phyloP scores from a whole-genome alignment of 2,113 vertebrate species.

The Acanthochromis polyacanthus region DNA sequence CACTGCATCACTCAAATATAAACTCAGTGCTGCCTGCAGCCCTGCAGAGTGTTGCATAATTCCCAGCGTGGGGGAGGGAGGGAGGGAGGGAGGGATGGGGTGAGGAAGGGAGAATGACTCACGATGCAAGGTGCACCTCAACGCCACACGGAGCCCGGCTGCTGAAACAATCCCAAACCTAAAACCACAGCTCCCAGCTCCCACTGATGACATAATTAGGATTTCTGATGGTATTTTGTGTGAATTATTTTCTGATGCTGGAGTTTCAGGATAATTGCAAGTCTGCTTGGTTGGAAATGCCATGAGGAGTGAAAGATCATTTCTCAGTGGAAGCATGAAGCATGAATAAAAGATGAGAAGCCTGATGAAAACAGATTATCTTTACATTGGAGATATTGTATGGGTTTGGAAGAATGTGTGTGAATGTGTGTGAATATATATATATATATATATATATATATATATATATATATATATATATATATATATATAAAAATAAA shows the following conservation, averaged over 20 bases:
- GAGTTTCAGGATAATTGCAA: not conserved
- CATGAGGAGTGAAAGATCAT: not conserved
- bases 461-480: too few relatives aligned
- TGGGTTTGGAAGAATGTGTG: too few relatives aligned
- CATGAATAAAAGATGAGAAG: not conserved
- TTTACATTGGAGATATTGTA: not conserved
- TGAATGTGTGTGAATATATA: too few relatives aligned
- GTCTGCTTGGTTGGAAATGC: not conserved
- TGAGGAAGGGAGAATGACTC: conserved; percentile 60
- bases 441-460: too few relatives aligned
- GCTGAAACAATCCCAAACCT: not conserved
- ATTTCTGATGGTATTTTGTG: not conserved
- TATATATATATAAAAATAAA: too few relatives aligned
- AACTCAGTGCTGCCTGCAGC: conserved; percentile 16
- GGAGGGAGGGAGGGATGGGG: conserved; percentile 19
- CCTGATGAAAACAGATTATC: not conserved
- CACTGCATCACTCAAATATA: not conserved
- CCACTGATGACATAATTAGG: not conserved
- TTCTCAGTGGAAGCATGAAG: not conserved
- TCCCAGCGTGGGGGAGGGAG: conserved; percentile 47
- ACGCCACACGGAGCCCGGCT: conserved; percentile 6
- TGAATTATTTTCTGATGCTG: not conserved
- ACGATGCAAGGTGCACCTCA: conserved; percentile 45
- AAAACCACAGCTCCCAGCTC: not conserved
- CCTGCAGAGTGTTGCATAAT: conserved; percentile 73